Percentiles rank a stretch among this genome's conserved stretches.
Conservation (phyloP, 2,888 invertebrate genomes). For the Drosophila kuntzei region DNA sequence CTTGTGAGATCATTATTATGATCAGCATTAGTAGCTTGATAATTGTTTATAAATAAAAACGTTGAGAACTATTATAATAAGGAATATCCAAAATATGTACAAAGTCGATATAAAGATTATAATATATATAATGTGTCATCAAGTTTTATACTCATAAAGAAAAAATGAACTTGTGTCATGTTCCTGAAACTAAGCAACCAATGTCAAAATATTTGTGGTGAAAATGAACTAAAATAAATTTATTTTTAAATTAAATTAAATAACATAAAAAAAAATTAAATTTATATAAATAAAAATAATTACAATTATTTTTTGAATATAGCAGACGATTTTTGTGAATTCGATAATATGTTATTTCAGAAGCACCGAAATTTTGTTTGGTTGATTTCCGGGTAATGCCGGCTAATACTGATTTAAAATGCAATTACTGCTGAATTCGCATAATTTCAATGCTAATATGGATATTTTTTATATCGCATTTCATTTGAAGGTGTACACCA, state of each 20-base stretch:
- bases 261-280: too few relatives aligned
- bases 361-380: too few relatives aligned
- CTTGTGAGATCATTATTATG: constrained; percentile 44
- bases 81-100: background rate
- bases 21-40: constrained; percentile 8
- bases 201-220: too few relatives aligned
- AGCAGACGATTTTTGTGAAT: too few relatives aligned
- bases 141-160: too few relatives aligned
- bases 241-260: too few relatives aligned
- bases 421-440: background rate
- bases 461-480: background rate
- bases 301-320: too few relatives aligned
- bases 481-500: background rate
- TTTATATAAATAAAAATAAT: too few relatives aligned
- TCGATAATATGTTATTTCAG: too few relatives aligned
- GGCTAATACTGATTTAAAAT: background rate
- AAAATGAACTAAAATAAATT: too few relatives aligned
- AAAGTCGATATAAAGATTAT: background rate
- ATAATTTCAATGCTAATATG: constrained; percentile 1
- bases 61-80: background rate
- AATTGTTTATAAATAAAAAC: background rate
- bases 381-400: background rate
- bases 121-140: background rate
- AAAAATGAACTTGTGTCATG: too few relatives aligned
- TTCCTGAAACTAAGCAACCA: too few relatives aligned